These are phyloP conservation scores for Speoplatyrhinus poulsoni DNA, from an alignment of 2,113 vertebrate genomes.

Conservation along the genomic window DNA sequence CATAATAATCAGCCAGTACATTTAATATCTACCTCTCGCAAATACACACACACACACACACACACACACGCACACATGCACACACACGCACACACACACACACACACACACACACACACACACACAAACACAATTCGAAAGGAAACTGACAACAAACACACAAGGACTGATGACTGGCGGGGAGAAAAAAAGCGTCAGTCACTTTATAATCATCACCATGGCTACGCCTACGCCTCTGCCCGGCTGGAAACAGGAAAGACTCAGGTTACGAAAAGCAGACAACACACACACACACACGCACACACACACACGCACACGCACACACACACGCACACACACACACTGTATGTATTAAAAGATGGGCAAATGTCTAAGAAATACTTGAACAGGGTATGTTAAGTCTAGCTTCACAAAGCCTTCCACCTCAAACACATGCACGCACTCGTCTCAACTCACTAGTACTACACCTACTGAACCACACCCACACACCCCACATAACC, in stretches of 20 bases:
- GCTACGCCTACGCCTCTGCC: slow-evolving; percentile 61
- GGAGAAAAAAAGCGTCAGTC: slow-evolving; percentile 21
- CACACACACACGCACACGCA: slow-evolving; percentile 18
- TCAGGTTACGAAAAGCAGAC: slow-evolving; percentile 55
- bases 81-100: not conserved
- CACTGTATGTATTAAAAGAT: not conserved
- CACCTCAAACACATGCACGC: too few relatives aligned
- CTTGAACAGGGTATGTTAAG: not conserved
- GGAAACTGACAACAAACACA: slow-evolving; percentile 5
- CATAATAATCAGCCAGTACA: not conserved
- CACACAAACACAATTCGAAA: not conserved
- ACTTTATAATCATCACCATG: slow-evolving; percentile 62
- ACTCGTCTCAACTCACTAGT: too few relatives aligned
- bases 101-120: not conserved
- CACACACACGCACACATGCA: not conserved
- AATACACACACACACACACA: not conserved
- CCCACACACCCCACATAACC: too few relatives aligned
- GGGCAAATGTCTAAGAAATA: not conserved
- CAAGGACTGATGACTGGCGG: slow-evolving; percentile 4
- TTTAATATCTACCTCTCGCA: not conserved
- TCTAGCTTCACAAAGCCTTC: too few relatives aligned
- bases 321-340: slow-evolving; percentile 19
- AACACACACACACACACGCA: slow-evolving; percentile 25
- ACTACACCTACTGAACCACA: too few relatives aligned
- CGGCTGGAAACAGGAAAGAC: slow-evolving; percentile 59